phyloP scores from a whole-genome alignment of 2,113 vertebrate species.

The Sula dactylatra region DNA sequence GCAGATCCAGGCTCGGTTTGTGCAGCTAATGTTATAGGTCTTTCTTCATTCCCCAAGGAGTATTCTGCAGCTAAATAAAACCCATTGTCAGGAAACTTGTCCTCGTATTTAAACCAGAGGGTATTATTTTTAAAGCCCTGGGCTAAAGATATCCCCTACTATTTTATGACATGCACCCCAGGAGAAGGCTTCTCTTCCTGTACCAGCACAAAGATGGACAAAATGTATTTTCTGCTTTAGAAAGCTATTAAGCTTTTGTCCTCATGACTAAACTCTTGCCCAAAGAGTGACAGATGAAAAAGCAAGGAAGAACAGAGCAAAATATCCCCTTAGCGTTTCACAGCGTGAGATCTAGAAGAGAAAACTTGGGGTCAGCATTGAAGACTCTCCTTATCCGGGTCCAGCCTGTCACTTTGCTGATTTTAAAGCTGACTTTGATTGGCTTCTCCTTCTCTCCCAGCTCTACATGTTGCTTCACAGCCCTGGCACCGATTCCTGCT shows the following conservation, averaged over 20 bases:
- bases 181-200: conserved; percentile 8
- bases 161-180: background rate
- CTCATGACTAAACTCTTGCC: background rate
- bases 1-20: background rate
- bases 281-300: background rate
- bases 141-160: conserved; percentile 3
- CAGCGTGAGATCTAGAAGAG: background rate
- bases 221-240: background rate
- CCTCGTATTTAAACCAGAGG: conserved; percentile 16
- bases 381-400: background rate
- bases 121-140: conserved; percentile 30
- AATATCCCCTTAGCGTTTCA: background rate
- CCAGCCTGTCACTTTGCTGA: background rate
- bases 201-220: background rate
- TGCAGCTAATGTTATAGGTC: background rate
- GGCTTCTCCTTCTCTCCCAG: conserved; percentile 67
- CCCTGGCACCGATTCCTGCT: conserved; percentile 90
- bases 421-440: background rate
- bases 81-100: conserved; percentile 9
- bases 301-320: background rate
- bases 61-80: conserved; percentile 52
- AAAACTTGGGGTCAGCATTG: background rate
- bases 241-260: conserved; percentile 2
- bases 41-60: conserved; percentile 10
- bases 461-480: conserved; percentile 79